Evolutionary conservation across 2,888 invertebrate genomes (phyloP).

Genomic region (Psococerastis gibbosa): DNA sequence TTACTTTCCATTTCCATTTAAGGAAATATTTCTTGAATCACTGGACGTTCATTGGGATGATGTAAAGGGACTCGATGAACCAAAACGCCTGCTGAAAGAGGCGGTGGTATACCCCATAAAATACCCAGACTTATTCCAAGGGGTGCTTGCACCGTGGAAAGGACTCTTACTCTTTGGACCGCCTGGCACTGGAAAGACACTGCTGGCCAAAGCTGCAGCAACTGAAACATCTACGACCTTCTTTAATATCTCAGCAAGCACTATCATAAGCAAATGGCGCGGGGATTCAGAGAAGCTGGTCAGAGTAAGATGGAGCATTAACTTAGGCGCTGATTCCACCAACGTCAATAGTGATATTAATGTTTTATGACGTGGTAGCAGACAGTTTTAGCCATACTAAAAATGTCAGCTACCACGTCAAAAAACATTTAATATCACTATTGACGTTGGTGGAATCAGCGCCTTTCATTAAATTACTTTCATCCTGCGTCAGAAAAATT

Average conservation of each 20-base stretch:
- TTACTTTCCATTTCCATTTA: constrained; percentile 12
- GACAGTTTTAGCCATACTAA: too few species aligned
- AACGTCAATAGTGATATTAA: too few species aligned
- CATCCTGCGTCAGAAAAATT: too few species aligned
- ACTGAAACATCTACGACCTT: constrained; percentile 61
- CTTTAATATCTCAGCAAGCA: constrained; percentile 78
- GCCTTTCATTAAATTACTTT: too few species aligned
- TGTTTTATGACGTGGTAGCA: too few species aligned
- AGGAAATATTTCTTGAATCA: constrained; percentile 43
- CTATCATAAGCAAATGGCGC: constrained; percentile 86
- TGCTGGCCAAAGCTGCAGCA: constrained; percentile 75
- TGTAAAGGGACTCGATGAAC: constrained; percentile 53
- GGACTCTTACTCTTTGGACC: constrained; percentile 58
- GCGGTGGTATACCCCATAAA: constrained; percentile 64
- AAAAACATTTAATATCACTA: too few species aligned
- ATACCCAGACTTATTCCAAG: constrained; percentile 50
- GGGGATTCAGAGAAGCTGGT: constrained; percentile 90
- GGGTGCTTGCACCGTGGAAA: constrained; percentile 62
- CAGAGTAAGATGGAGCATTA: too few species aligned
- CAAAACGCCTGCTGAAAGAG: constrained; percentile 64
- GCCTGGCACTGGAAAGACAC: constrained; percentile 72
- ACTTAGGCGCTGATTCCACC: too few species aligned
- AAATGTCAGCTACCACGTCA: too few species aligned
- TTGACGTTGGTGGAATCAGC: too few species aligned
- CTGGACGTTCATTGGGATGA: constrained; percentile 60